A percentile compares a stretch with the other conserved stretches of the same genome.
Evolutionary conservation across 2,113 vertebrate species (phyloP).

Genomic region (Pollimyrus isidori): DNA sequence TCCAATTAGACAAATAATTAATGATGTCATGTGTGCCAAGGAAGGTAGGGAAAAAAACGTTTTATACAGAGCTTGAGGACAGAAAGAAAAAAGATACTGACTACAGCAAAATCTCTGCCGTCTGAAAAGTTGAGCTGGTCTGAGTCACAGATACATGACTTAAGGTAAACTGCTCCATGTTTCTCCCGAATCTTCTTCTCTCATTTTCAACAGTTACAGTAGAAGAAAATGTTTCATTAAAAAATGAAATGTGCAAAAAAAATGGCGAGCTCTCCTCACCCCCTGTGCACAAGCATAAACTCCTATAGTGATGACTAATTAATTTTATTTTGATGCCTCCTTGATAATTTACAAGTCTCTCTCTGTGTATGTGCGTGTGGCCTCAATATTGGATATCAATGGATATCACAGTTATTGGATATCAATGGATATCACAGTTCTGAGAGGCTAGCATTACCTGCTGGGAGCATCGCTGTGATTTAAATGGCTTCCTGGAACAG

Average conservation of each 20-base stretch:
- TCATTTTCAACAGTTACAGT: not conserved
- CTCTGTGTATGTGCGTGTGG: not conserved
- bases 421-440: not conserved
- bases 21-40: not conserved
- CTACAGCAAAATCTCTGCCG: not conserved
- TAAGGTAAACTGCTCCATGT: not conserved
- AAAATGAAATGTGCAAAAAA: not conserved
- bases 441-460: not conserved
- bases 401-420: not conserved
- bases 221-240: not conserved
- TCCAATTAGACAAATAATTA: slow-evolving; percentile 16
- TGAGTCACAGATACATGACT: slow-evolving; percentile 2
- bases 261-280: not conserved
- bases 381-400: not conserved
- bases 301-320: not conserved
- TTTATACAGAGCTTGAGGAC: slow-evolving; percentile 17
- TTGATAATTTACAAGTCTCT: not conserved
- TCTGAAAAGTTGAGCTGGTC: not conserved
- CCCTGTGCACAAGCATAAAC: not conserved
- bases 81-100: not conserved
- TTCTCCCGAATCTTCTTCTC: not conserved
- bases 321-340: not conserved
- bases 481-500: not conserved
- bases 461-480: not conserved
- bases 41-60: not conserved